Evolutionary conservation across 2,888 invertebrate species (phyloP).

Genomic region (Cryptus viduatorius): DNA sequence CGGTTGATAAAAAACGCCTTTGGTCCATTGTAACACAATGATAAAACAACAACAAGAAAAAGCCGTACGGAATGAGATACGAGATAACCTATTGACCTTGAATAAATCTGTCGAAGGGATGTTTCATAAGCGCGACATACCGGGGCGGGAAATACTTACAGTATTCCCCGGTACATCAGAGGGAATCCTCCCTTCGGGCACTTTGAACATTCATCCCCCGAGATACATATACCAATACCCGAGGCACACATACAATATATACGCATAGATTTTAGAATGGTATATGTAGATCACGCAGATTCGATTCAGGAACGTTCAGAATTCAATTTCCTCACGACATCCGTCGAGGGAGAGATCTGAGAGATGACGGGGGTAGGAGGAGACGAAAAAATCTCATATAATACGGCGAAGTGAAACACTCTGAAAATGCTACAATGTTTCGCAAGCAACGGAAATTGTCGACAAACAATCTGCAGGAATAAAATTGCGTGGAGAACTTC

Average conservation of each 20-base stretch:
- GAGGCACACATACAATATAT: neutral
- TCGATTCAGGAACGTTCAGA: slow-evolving; percentile 54
- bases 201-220: slow-evolving; percentile 37
- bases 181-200: neutral
- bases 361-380: neutral
- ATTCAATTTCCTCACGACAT: slow-evolving; percentile 61
- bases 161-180: neutral
- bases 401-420: slow-evolving; percentile 20
- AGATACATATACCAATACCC: slow-evolving; percentile 1
- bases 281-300: slow-evolving; percentile 49
- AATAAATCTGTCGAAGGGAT: slow-evolving; percentile 9
- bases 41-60: neutral
- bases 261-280: slow-evolving; percentile 15
- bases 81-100: slow-evolving; percentile 29
- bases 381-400: slow-evolving; percentile 47
- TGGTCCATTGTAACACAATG: no score
- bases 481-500: neutral
- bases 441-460: slow-evolving; percentile 19
- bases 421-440: neutral
- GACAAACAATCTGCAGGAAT: slow-evolving; percentile 20
- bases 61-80: neutral
- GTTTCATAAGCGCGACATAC: neutral
- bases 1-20: no score
- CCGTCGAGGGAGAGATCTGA: slow-evolving; percentile 26
- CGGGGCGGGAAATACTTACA: neutral